These are phyloP conservation scores for Axis porcinus DNA, from an alignment of 2,113 vertebrate genomes.

Conservation along the genomic window DNA sequence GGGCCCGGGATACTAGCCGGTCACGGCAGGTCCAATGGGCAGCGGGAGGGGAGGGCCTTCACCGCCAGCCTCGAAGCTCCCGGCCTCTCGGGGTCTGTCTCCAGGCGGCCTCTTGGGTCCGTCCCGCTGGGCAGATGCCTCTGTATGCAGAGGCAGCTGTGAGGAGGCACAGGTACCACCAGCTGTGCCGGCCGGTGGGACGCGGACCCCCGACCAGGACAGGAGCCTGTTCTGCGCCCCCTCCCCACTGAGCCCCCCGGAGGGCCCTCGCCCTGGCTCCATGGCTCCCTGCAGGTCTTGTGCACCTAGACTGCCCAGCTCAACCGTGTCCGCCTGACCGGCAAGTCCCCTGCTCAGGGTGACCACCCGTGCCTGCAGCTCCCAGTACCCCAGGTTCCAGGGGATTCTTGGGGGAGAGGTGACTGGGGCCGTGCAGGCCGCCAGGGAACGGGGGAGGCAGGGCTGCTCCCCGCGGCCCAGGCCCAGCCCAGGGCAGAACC, in stretches of 20 bases:
- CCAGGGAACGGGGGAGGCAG: rapidly evolving
- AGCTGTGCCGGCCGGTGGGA: rapidly evolving
- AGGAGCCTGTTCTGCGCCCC: rapidly evolving
- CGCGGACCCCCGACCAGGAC: rapidly evolving
- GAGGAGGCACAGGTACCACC: rapidly evolving
- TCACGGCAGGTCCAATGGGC: rapidly evolving
- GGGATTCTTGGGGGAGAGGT: not conserved
- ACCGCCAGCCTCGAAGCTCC: not conserved
- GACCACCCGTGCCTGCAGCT: rapidly evolving
- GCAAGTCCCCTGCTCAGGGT: rapidly evolving
- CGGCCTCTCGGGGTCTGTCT: not conserved
- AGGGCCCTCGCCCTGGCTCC: rapidly evolving
- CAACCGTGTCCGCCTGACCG: rapidly evolving
- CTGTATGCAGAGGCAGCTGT: rapidly evolving
- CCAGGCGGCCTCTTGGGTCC: not conserved
- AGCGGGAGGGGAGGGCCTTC: rapidly evolving
- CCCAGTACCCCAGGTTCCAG: not conserved
- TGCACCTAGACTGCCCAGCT: not conserved
- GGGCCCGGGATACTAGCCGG: not conserved
- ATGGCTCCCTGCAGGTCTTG: not conserved
- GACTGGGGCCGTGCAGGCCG: not conserved
- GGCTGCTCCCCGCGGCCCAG: too few species aligned
- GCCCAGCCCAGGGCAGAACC: too few species aligned
- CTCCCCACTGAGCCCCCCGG: rapidly evolving
- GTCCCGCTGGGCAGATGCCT: not conserved